Percentiles rank a stretch among this genome's conserved stretches.
These are phyloP conservation scores for Lepidotrigona ventralis DNA, from an alignment of 1,140 invertebrate species.

Conservation along the genomic window DNA sequence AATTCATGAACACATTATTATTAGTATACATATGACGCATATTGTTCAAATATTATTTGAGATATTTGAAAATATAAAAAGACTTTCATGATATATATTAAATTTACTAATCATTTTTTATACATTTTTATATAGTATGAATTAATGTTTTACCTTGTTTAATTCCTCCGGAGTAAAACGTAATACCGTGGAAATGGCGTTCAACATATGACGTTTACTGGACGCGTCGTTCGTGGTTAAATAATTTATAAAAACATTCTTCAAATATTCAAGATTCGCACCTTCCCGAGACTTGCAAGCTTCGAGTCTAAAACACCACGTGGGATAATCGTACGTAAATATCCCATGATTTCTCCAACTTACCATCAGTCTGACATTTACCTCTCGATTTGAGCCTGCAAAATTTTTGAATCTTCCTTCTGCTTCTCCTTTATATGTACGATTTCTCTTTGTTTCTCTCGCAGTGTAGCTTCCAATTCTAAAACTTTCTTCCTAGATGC, in stretches of 20 bases:
- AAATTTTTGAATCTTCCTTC: constrained; percentile 80
- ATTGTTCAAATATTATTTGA: not conserved
- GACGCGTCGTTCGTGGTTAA: constrained; percentile 86
- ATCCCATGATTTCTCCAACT: not conserved
- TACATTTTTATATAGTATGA: constrained; percentile 34
- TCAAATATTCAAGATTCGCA: constrained; percentile 93
- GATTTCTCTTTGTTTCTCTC: constrained; percentile 83
- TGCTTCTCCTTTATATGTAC: constrained; percentile 82
- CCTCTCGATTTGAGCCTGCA: constrained; percentile 80
- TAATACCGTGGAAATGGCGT: constrained; percentile 92
- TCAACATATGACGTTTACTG: constrained; percentile 90
- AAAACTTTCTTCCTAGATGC: constrained; percentile 87
- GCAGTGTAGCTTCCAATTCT: constrained; percentile 84
- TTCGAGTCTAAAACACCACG: constrained; percentile 82
- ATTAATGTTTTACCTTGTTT: constrained; percentile 78
- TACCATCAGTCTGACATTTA: constrained; percentile 43
- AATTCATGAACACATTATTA: not conserved
- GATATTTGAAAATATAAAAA: not conserved
- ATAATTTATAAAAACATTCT: constrained; percentile 93
- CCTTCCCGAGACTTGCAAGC: constrained; percentile 89
- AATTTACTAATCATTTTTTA: not conserved
- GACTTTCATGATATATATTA: not conserved
- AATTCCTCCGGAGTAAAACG: constrained; percentile 88
- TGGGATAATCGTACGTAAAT: not conserved
- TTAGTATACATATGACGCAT: not conserved